Evolutionary conservation across 1,140 invertebrate genomes (phyloP), one percentile per base, ranked within the genome.

Genomic region (Macrostomum lignano): DNA sequence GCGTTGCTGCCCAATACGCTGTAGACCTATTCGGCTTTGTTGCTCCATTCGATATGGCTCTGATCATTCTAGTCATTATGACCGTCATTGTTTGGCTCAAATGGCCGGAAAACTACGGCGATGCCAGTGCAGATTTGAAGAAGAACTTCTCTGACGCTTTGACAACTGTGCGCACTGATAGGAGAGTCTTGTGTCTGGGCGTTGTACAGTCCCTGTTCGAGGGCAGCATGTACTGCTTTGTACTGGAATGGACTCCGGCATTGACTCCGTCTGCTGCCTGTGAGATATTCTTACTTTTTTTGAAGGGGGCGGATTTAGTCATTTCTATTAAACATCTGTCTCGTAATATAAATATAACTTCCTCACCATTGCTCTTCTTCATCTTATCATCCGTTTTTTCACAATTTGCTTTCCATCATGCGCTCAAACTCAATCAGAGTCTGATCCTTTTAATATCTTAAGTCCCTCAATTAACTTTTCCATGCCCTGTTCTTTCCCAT

Each of bases 171-270:
- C 42, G 34, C 38, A 44, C 44, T 41, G 57, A 55, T 58, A n/a
- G n/a, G n/a, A n/a, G n/a, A n/a, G n/a, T n/a, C n/a, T n/a, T n/a
- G n/a, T n/a, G n/a, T n/a, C n/a, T n/a, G n/a, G n/a, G n/a, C n/a
- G n/a, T n/a, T n/a, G n/a, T n/a, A n/a, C n/a, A n/a, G n/a, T n/a
- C 67, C 1, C 42, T 71, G 13, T 71, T 70, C 52, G 70, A 72
- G 50, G 66, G 68, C 36, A 62, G 66, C 11, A 71, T 72, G 68
- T 72, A 71, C 47, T 66, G 66, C 10, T 72, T 72, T 55, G 67
- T 72, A 6, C 63, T 71, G 42, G 59, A 70, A 35, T 72, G 70
- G 70, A 72, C 70, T 3, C 70, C 70, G 2, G 61, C 70, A 9
- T 47, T 72, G 46, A 65, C 38, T 32, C 44, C 49, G 24, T 28